Evolutionary conservation across 1,140 invertebrate genomes (phyloP).

Genomic region (Aphidius ervi): DNA sequence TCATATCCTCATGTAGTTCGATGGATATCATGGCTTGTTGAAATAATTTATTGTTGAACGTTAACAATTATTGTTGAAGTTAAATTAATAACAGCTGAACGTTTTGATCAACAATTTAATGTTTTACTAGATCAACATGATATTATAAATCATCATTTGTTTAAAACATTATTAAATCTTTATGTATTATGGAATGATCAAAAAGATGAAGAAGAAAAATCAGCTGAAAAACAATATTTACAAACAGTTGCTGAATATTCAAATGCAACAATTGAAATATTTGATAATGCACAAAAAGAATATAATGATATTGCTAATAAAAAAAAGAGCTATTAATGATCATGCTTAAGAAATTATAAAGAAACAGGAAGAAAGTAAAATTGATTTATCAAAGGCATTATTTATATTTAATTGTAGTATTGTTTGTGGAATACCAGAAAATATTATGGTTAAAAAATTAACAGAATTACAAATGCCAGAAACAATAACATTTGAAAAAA

Average conservation of each 20-base stretch:
- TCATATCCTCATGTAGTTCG: slow-evolving; percentile 57
- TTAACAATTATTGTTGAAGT: too few relatives aligned
- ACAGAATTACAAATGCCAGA: slow-evolving; percentile 39
- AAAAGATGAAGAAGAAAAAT: slow-evolving; percentile 34
- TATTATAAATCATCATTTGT: slow-evolving; percentile 25
- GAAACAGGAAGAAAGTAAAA: too few relatives aligned
- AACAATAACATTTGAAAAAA: slow-evolving; percentile 25
- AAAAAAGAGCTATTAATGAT: slow-evolving; percentile 13
- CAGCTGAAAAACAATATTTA: slow-evolving; percentile 30
- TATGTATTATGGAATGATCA: slow-evolving; percentile 35
- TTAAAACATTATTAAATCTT: slow-evolving; percentile 28
- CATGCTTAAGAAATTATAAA: too few relatives aligned
- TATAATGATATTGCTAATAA: slow-evolving; percentile 23
- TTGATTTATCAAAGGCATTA: slow-evolving; percentile 34
- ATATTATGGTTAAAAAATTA: slow-evolving; percentile 23
- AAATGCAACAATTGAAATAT: slow-evolving; percentile 28
- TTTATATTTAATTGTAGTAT: slow-evolving; percentile 39
- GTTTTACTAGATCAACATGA: slow-evolving; percentile 24
- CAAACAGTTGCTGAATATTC: slow-evolving; percentile 26
- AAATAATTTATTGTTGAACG: too few relatives aligned
- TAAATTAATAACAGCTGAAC: slow-evolving; percentile 29
- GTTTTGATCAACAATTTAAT: slow-evolving; percentile 28
- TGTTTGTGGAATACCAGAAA: slow-evolving; percentile 28
- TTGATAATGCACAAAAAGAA: slow-evolving; percentile 18
- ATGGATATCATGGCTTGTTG: slow-evolving; percentile 56